Conservation (phyloP, 2,888 invertebrate species). For the Psylliodes chrysocephalus region DNA sequence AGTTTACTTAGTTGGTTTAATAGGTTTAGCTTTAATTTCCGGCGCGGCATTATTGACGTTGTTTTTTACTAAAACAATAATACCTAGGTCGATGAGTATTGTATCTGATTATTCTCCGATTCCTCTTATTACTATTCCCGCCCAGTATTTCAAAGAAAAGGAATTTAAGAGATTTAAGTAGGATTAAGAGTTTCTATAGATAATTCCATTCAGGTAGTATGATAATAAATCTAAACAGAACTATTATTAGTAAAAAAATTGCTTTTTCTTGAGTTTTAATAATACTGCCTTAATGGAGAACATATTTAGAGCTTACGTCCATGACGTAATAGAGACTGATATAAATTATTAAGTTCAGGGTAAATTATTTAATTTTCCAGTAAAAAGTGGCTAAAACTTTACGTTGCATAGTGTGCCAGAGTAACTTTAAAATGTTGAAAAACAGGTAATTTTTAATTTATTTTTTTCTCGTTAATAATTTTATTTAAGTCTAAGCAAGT, state of each 20-base stretch:
- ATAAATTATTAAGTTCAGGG: constrained; percentile 44
- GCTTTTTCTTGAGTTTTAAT: not conserved
- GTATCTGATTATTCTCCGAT: constrained; percentile 57
- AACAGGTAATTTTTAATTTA: too few species aligned
- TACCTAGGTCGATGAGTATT: constrained; percentile 50
- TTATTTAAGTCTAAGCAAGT: too few species aligned
- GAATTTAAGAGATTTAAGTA: constrained; percentile 47
- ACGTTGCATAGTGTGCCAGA: not conserved
- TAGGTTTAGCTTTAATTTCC: constrained; percentile 57
- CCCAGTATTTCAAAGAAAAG: constrained; percentile 52
- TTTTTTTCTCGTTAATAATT: too few species aligned
- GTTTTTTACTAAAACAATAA: constrained; percentile 42
- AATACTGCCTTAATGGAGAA: not conserved
- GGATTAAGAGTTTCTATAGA: not conserved
- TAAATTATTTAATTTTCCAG: not conserved
- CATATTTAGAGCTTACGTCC: constrained; percentile 38
- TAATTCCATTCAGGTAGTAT: not conserved
- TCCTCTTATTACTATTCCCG: constrained; percentile 55
- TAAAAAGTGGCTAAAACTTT: not conserved
- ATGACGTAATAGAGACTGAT: constrained; percentile 53
- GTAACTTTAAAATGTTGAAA: too few species aligned
- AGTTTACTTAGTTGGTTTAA: constrained; percentile 52
- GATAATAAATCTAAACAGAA: not conserved
- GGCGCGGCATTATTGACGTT: constrained; percentile 53
- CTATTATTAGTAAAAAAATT: not conserved